Conservation (phyloP, 2,797 vertebrate genomes). For the Anguilla marmorata region DNA sequence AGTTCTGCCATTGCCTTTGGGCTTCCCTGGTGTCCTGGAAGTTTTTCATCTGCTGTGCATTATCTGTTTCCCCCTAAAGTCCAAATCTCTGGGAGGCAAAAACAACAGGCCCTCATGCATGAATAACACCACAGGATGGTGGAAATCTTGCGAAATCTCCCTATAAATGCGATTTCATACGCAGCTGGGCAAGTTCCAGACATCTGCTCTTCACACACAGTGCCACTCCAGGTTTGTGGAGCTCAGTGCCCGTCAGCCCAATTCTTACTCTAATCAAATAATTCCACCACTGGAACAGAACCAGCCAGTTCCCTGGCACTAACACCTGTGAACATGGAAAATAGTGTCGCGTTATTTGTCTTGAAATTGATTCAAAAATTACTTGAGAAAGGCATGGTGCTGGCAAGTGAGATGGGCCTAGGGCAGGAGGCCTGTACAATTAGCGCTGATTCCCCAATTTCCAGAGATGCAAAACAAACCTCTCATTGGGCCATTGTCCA, state of each 20-base stretch:
- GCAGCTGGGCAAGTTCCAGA: neutral
- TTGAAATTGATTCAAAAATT: no score
- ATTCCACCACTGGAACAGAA: neutral
- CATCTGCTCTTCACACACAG: neutral
- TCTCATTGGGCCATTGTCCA: neutral
- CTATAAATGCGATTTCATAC: neutral
- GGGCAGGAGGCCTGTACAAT: neutral
- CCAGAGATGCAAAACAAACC: neutral
- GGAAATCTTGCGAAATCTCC: neutral
- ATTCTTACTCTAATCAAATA: neutral
- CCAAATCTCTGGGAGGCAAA: neutral
- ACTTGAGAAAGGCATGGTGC: neutral
- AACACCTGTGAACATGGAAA: neutral
- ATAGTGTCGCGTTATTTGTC: neutral
- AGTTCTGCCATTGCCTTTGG: neutral
- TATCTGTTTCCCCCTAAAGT: neutral
- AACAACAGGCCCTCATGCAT: constrained; percentile 3
- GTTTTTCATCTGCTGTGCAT: constrained; percentile 9
- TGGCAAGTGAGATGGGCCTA: neutral
- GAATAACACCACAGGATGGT: neutral
- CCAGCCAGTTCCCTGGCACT: neutral
- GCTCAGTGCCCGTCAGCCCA: neutral
- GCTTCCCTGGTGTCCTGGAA: neutral
- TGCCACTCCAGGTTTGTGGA: neutral
- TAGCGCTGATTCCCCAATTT: no score